Base-by-base conservation (phyloP, 2,888 invertebrate species). In the Ecliptopera silaceata region DNA sequence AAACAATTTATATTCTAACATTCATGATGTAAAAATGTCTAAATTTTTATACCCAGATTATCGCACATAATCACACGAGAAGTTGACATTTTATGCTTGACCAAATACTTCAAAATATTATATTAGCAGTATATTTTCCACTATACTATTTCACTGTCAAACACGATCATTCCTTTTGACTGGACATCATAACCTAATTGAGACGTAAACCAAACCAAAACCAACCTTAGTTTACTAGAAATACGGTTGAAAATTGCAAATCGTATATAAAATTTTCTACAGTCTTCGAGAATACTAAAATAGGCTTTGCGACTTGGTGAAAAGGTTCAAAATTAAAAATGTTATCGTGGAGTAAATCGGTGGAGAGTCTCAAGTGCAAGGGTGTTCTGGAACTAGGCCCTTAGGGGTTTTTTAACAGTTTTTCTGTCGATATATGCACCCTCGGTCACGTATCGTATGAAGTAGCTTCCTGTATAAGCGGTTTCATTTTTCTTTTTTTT, bases 361-460 rank as follows among this genome's bases (percentile, higher is more conserved):
- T 65, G 56, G 48, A 51, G 61, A 62, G 64, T 69, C 38, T 48
- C 36, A 44, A 56, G 53, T 53, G 54, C 54, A 61, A 48, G 59
- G 61, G 63, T 45, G 51, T 56, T 29, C 31, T 20, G 59, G 59
- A 61, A 59, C 55, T 57, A 56, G 56, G 71, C 79, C 86, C 84
- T 82, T 72, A 77, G 82, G 84, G 86, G 71, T 86, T 86, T 87
- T 85, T 88, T 88, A 86, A 84, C 84, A 84, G 85, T 82, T 83
- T 81, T 80, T 72, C 73, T 71, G 72, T 56, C 82, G 82, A 84
- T 84, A 81, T 88, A 89, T 88, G 87, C 88, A 88, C 90, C 90
- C 85, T 79, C 72, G 78, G 86, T 89, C 90, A 90, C 90, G 90
- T 90, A 82, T 81, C 81, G 79, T 85, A 89, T 86, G 87, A 84